Evolutionary conservation across 2,797 vertebrate genomes (phyloP).

Genomic region (Discoglossus pictus): DNA sequence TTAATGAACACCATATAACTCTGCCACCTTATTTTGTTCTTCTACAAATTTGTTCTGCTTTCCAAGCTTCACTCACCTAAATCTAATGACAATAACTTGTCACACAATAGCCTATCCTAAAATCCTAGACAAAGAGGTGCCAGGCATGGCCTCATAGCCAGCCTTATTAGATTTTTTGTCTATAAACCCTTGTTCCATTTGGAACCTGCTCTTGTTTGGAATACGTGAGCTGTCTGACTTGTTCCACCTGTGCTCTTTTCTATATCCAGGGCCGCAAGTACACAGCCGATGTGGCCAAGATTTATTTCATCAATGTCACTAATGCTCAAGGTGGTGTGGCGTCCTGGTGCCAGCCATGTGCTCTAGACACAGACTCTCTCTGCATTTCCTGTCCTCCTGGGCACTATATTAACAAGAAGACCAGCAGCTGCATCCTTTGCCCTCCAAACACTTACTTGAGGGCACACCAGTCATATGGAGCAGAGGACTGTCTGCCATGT

Average conservation of each 20-base stretch:
- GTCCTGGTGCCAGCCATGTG: slow-evolving; percentile 85
- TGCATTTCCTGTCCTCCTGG: slow-evolving; percentile 86
- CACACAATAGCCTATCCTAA: too few species aligned
- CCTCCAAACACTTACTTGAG: slow-evolving; percentile 76
- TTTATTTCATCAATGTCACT: slow-evolving; percentile 87
- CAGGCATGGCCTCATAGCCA: too few species aligned
- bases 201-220: too few species aligned
- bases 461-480: slow-evolving; percentile 74
- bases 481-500: slow-evolving; percentile 77
- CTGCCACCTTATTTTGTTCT: too few species aligned
- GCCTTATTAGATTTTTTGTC: not conserved
- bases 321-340: slow-evolving; percentile 88
- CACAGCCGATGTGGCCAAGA: slow-evolving; percentile 82
- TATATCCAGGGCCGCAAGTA: slow-evolving; percentile 77
- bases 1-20: too few species aligned
- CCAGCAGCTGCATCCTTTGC: slow-evolving; percentile 78
- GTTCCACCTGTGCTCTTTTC: not conserved
- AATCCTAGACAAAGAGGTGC: too few species aligned
- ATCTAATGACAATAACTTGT: too few species aligned
- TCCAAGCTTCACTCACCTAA: too few species aligned
- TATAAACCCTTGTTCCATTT: not conserved
- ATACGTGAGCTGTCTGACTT: too few species aligned
- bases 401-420: slow-evolving; percentile 74
- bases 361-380: slow-evolving; percentile 68
- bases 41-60: too few species aligned